These are phyloP conservation scores for Scaptomyza polygonia DNA, from an alignment of 2,888 invertebrate genomes.

Conservation along the genomic window DNA sequence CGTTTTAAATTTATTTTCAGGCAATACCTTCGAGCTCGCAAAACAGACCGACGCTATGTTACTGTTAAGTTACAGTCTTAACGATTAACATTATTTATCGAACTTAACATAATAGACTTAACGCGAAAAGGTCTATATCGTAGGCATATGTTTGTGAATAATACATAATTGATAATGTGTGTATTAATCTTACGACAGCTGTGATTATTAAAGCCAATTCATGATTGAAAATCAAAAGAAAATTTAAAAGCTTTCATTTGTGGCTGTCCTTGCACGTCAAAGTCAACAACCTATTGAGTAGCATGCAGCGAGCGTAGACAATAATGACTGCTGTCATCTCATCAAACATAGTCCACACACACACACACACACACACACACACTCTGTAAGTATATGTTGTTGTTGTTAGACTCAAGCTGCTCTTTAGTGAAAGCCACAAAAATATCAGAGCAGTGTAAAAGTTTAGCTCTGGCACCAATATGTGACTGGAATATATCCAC, in stretches of 20 bases:
- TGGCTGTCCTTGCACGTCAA: constrained; percentile 48
- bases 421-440: constrained; percentile 44
- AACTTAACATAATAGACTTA: too few species aligned
- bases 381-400: neutral
- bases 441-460: constrained; percentile 51
- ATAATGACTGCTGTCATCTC: constrained; percentile 60
- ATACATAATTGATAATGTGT: too few species aligned
- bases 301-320: constrained; percentile 51
- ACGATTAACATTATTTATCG: too few species aligned
- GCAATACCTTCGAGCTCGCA: too few species aligned
- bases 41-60: too few species aligned
- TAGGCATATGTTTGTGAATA: too few species aligned
- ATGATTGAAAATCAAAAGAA: neutral
- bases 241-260: constrained; percentile 32
- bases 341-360: constrained; percentile 50
- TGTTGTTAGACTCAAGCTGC: constrained; percentile 13
- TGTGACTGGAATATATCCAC: constrained; percentile 1
- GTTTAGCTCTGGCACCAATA: constrained; percentile 38
- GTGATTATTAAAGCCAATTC: neutral
- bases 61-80: too few species aligned
- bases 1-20: too few species aligned
- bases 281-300: constrained; percentile 62
- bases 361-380: constrained; percentile 5
- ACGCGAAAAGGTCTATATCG: too few species aligned
- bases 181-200: too few species aligned